A percentile compares a stretch with the other conserved stretches of the same genome.
phyloP scores from a whole-genome alignment of 1,140 invertebrate genomes.

The Formica exsecta region DNA sequence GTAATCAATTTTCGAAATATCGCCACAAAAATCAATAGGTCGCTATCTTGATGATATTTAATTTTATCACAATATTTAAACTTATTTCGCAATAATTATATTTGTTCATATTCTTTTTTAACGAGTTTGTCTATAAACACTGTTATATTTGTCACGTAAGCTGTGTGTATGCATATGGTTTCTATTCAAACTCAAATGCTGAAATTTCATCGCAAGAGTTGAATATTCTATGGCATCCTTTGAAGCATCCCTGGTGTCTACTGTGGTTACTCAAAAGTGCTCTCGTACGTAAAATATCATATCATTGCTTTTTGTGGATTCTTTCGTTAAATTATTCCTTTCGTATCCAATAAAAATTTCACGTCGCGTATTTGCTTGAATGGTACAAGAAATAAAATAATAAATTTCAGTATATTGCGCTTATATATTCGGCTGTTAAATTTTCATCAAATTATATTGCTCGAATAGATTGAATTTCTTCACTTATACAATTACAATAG shows the following conservation, averaged over 20 bases:
- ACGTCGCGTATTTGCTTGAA: background rate
- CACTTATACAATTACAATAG: background rate
- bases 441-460: slow-evolving; percentile 3
- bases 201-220: background rate
- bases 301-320: background rate
- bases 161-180: background rate
- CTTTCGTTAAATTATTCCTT: background rate
- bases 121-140: background rate
- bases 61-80: background rate
- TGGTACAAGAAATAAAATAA: background rate
- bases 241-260: background rate
- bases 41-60: background rate
- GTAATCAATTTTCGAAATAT: background rate
- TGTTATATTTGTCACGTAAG: background rate
- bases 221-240: background rate
- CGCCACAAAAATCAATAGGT: background rate
- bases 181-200: background rate
- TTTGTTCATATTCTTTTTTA: slow-evolving; percentile 8
- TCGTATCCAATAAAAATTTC: slow-evolving; percentile 3
- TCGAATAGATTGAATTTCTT: slow-evolving; percentile 8
- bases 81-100: background rate
- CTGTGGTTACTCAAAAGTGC: background rate
- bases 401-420: background rate
- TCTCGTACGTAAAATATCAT: background rate
- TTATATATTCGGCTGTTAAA: background rate